phyloP scores from a whole-genome alignment of 2,797 vertebrate species.

The Coendou prehensilis region DNA sequence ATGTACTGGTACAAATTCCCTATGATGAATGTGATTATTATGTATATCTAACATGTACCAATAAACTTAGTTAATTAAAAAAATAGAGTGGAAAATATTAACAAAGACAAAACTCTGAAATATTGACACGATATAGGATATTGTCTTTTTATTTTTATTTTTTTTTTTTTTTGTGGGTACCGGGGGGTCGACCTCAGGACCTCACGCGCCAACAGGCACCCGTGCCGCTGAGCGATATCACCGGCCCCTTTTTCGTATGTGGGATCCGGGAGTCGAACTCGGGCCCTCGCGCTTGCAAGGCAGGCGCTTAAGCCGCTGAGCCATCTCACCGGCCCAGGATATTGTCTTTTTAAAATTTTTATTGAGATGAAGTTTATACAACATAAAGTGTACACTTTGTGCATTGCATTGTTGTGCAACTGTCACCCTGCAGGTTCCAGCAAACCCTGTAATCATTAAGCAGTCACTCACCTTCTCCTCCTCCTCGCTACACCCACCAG shows the following conservation, averaged over 20 bases:
- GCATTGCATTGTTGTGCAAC: accelerated
- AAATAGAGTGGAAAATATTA: background rate
- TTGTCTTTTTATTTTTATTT: background rate
- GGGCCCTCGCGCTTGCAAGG: no score
- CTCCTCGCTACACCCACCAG: background rate
- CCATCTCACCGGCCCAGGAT: no score
- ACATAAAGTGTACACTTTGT: background rate
- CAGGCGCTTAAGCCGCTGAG: no score
- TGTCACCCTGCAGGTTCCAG: background rate
- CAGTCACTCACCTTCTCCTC: no score
- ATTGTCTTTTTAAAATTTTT: background rate
- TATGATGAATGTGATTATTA: no score
- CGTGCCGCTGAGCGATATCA: no score
- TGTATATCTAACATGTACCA: background rate
- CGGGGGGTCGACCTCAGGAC: no score
- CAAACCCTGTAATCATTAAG: background rate
- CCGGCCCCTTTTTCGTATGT: no score
- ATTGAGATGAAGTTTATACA: background rate
- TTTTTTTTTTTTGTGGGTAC: no score
- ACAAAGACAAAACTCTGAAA: background rate
- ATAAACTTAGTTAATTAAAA: background rate
- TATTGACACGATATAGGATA: background rate
- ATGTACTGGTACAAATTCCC: no score
- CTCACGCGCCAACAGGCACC: no score
- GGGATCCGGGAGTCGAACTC: no score